A percentile compares a stretch with the other conserved stretches of the same genome.
These are phyloP conservation scores for Lophura nycthemera DNA, from an alignment of 2,113 vertebrate species.

Conservation along the genomic window DNA sequence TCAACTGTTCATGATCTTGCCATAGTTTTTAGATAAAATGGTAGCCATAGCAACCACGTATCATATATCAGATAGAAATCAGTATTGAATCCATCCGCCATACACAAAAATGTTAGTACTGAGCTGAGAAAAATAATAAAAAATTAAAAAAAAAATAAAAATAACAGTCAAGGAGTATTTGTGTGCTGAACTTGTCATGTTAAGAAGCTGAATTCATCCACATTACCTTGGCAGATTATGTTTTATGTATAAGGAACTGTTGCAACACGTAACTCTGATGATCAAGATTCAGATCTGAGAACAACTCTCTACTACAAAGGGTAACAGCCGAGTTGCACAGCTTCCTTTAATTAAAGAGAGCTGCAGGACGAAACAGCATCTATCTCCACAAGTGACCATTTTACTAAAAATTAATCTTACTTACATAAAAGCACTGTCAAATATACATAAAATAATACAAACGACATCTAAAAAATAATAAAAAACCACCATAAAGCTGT, in stretches of 20 bases:
- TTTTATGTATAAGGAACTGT: background rate
- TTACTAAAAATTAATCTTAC: background rate
- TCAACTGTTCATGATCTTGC: slow-evolving; percentile 5
- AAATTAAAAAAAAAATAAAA: background rate
- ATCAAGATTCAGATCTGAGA: background rate
- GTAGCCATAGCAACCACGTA: slow-evolving; percentile 9
- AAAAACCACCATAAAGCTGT: background rate
- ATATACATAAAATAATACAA: background rate
- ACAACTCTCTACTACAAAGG: background rate
- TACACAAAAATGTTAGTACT: background rate
- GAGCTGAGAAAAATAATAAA: background rate
- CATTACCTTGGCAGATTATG: background rate
- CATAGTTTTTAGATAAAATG: background rate
- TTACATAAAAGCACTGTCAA: background rate
- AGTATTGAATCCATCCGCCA: background rate
- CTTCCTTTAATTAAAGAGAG: background rate
- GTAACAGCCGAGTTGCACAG: background rate
- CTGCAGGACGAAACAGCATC: background rate
- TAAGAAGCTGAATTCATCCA: background rate
- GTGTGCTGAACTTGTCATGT: background rate
- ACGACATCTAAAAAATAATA: background rate
- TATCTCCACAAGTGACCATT: background rate
- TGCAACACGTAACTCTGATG: background rate
- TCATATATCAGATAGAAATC: background rate
- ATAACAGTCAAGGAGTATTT: background rate